These are phyloP conservation scores for Poeciliopsis gracilis DNA, from an alignment of 2,797 vertebrate genomes.

Conservation along the genomic window DNA sequence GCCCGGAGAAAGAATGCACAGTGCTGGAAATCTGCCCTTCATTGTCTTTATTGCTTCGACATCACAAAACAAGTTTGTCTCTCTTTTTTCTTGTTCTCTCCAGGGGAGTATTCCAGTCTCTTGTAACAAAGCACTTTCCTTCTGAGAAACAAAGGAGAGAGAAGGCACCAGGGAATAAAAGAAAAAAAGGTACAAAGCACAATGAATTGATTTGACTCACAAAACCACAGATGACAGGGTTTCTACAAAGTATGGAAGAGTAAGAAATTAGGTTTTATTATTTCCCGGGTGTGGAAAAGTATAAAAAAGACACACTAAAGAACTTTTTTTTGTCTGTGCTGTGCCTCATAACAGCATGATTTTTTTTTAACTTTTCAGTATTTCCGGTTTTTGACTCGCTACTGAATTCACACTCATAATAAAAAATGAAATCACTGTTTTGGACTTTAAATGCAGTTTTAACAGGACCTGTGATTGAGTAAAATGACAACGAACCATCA, in stretches of 20 bases:
- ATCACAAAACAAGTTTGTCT: constrained; percentile 11
- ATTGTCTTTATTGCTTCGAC: constrained; percentile 10
- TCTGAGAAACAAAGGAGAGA: constrained; percentile 93
- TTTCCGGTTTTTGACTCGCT: not conserved
- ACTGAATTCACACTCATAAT: not conserved
- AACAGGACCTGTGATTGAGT: not conserved
- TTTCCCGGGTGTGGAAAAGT: not conserved
- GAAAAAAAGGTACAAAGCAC: constrained; percentile 81
- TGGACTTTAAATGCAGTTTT: not conserved
- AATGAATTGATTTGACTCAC: not conserved
- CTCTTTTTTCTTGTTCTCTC: constrained; percentile 30
- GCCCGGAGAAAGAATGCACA: constrained; percentile 29
- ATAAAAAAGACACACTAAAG: not conserved
- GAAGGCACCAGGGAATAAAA: constrained; percentile 87
- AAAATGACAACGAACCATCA: not conserved
- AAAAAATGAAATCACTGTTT: not conserved
- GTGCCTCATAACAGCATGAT: not conserved
- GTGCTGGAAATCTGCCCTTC: constrained; percentile 1
- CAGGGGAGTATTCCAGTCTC: constrained; percentile 96
- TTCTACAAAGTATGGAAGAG: not conserved
- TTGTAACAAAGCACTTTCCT: constrained; percentile 96
- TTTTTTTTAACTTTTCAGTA: not conserved
- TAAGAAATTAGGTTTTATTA: not conserved
- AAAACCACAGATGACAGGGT: not conserved
- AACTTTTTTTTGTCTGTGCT: not conserved